phyloP scores from a whole-genome alignment of 2,113 vertebrate genomes.

The Nipponia nippon region DNA sequence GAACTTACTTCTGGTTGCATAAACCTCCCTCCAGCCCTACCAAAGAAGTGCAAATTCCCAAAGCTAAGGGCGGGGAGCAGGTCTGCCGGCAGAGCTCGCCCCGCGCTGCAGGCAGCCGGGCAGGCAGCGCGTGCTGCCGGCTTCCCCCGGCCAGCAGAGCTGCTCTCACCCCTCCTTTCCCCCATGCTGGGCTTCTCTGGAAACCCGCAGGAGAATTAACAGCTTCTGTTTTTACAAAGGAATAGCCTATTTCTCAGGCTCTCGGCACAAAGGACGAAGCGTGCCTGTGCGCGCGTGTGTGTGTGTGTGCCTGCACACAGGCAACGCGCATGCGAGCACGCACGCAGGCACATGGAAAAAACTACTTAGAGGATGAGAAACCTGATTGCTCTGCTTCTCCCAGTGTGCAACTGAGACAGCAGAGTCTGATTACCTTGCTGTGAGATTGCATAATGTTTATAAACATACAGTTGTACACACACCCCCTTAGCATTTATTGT shows the following conservation, averaged over 20 bases:
- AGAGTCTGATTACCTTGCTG: not conserved
- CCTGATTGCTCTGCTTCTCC: not conserved
- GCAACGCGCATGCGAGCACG: not conserved
- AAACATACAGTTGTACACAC: not conserved
- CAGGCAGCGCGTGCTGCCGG: not conserved
- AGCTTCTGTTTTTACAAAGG: not conserved
- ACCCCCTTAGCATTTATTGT: fast-evolving
- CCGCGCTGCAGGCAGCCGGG: not conserved
- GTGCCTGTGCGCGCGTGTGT: fast-evolving
- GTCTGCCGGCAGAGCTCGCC: not conserved
- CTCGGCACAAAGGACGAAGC: not conserved
- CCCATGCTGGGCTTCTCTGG: not conserved
- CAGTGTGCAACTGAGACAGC: fast-evolving
- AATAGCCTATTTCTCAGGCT: not conserved
- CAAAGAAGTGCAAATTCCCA: not conserved
- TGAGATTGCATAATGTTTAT: not conserved
- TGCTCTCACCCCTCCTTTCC: not conserved
- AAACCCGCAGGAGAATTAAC: not conserved
- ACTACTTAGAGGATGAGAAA: not conserved
- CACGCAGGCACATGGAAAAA: not conserved
- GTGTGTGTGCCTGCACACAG: too few relatives aligned
- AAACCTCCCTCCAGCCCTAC: not conserved
- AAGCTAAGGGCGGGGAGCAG: not conserved
- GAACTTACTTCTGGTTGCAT: slow-evolving; percentile 11
- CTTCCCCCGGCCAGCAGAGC: not conserved